Conservation (phyloP, 2,888 invertebrate genomes). For the Tenthredo amoena region DNA sequence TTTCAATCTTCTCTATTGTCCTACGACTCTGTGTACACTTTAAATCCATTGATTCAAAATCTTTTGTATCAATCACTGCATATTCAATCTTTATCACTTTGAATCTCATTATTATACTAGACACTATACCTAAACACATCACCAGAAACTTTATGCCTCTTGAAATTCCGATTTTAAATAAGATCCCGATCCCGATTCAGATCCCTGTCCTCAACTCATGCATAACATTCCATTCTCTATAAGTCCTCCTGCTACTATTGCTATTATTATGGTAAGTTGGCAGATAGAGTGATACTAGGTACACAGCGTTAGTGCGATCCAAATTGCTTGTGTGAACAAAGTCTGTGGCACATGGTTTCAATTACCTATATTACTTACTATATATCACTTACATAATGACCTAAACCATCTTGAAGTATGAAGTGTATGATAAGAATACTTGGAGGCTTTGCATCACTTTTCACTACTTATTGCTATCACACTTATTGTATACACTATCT, state of each 20-base stretch:
- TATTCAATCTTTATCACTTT: not conserved
- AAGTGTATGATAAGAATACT: not conserved
- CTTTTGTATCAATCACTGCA: not conserved
- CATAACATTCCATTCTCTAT: not conserved
- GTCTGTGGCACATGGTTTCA: not conserved
- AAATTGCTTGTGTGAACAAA: slow-evolving; percentile 23
- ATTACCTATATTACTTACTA: not conserved
- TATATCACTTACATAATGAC: not conserved
- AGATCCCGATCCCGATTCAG: not conserved
- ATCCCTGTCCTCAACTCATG: not conserved
- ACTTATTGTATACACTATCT: not conserved
- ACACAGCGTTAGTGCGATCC: not conserved
- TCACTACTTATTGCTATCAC: not conserved
- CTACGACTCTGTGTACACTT: slow-evolving; percentile 10
- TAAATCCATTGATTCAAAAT: not conserved
- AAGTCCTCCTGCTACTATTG: not conserved
- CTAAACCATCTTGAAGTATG: not conserved
- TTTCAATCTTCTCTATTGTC: not conserved
- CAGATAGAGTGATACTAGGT: not conserved
- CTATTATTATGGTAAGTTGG: not conserved
- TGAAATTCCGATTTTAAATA: not conserved
- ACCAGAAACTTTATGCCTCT: not conserved
- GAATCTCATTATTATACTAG: not conserved
- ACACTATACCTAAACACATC: not conserved
- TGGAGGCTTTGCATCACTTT: not conserved